Conservation (phyloP, 1,140 invertebrate species). For the Zaprionus africanus region DNA sequence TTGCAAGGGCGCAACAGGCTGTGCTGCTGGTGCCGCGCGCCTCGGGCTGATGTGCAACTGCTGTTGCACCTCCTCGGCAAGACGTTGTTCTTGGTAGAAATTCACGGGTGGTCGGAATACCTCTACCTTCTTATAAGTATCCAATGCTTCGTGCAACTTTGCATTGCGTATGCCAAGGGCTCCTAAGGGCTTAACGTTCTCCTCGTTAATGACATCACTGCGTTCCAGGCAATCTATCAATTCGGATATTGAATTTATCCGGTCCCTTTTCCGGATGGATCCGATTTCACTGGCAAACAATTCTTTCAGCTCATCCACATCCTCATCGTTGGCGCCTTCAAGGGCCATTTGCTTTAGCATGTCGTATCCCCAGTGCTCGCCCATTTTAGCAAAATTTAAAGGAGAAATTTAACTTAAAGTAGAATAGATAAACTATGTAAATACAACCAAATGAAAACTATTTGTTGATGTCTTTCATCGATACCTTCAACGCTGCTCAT, state of each 20-base stretch:
- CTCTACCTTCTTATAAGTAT: conserved; percentile 35
- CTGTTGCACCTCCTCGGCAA: conserved; percentile 60
- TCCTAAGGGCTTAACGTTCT: conserved; percentile 57
- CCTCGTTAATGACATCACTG: conserved; percentile 47
- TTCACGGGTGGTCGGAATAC: conserved; percentile 11
- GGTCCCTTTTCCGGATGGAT: conserved; percentile 39
- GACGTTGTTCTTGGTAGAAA: conserved; percentile 55
- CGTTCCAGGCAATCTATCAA: conserved; percentile 70
- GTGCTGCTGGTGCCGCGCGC: not conserved
- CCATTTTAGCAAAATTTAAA: conserved; percentile 4
- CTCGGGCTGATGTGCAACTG: conserved; percentile 41
- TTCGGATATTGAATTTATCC: conserved; percentile 52
- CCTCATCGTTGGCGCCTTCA: conserved; percentile 8
- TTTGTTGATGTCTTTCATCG: not conserved
- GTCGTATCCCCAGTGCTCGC: conserved; percentile 58
- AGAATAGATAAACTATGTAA: not conserved
- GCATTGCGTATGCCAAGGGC: conserved; percentile 5
- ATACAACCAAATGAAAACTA: not conserved
- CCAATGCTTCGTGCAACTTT: conserved; percentile 35
- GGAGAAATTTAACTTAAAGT: not conserved
- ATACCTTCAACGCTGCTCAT: not conserved
- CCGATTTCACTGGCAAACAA: conserved; percentile 56
- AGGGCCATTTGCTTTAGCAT: conserved; percentile 56
- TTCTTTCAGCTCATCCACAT: conserved; percentile 58
- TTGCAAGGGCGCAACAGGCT: not conserved